phyloP scores from a whole-genome alignment of 2,113 vertebrate species.

The Capricornis sumatraensis region DNA sequence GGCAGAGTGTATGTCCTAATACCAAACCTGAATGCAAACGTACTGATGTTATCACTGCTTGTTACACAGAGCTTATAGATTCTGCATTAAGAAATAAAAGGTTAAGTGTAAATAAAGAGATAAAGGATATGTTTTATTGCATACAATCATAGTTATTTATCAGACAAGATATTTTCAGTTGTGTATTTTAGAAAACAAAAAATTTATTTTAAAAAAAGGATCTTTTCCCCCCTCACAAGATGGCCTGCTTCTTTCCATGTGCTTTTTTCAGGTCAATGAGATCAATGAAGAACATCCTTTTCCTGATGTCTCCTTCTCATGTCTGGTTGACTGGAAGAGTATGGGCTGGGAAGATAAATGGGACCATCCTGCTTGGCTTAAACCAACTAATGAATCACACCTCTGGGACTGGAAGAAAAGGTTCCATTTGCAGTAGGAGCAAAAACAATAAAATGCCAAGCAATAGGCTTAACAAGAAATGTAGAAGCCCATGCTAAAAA shows the following conservation, averaged over 20 bases:
- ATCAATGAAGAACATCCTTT: background rate
- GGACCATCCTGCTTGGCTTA: background rate
- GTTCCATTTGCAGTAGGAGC: background rate
- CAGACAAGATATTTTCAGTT: background rate
- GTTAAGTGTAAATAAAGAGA: background rate
- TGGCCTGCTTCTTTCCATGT: background rate
- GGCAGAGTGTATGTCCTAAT: background rate
- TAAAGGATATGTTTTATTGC: background rate
- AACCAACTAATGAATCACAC: background rate
- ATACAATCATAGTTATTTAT: background rate
- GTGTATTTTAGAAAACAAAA: background rate
- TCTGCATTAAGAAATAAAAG: background rate
- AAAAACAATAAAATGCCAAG: constrained; percentile 10
- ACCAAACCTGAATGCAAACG: background rate
- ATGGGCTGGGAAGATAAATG: background rate
- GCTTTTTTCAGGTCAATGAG: background rate
- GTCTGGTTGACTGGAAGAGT: background rate
- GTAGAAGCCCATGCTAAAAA: background rate
- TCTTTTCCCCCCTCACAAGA: background rate
- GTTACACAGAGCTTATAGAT: background rate
- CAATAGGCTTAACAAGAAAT: constrained; percentile 22
- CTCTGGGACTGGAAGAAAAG: background rate
- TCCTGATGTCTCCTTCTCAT: background rate
- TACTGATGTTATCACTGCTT: background rate
- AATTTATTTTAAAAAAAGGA: background rate